A percentile compares a stretch with the other conserved stretches of the same genome.
phyloP scores from a whole-genome alignment of 2,113 vertebrate species.

The Phaetusa simplex region DNA sequence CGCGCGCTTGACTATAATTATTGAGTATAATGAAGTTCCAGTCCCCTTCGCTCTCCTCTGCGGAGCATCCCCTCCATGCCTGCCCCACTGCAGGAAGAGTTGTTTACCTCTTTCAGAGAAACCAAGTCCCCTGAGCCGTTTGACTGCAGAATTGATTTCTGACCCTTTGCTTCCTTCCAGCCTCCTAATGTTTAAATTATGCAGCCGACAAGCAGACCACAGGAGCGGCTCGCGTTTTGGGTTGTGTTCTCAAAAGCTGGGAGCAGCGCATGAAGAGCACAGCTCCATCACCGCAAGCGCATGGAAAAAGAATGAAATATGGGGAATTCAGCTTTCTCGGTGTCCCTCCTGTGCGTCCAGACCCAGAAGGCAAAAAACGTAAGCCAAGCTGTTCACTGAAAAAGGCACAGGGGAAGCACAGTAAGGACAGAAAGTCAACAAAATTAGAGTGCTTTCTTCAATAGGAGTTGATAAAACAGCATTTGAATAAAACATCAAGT shows the following conservation, averaged over 20 bases:
- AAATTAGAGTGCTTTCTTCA: not conserved
- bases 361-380: not conserved
- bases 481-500: not conserved
- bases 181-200: not conserved
- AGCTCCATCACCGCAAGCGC: not conserved
- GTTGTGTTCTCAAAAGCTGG: not conserved
- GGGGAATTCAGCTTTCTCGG: not conserved
- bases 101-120: constrained; percentile 24
- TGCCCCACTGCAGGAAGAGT: not conserved
- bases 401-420: not conserved
- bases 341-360: not conserved
- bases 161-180: not conserved
- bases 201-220: not conserved
- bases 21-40: not conserved
- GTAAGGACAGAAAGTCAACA: not conserved
- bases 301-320: no score
- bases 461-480: not conserved
- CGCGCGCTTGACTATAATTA: accelerated
- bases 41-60: not conserved
- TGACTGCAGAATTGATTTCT: constrained; percentile 38
- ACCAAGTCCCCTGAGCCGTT: not conserved
- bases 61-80: not conserved
- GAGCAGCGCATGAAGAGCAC: not conserved
- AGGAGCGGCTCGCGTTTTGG: not conserved
- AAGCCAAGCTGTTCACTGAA: not conserved